These are phyloP conservation scores for Lysandra coridon DNA, from an alignment of 2,888 invertebrate species.

Conservation along the genomic window DNA sequence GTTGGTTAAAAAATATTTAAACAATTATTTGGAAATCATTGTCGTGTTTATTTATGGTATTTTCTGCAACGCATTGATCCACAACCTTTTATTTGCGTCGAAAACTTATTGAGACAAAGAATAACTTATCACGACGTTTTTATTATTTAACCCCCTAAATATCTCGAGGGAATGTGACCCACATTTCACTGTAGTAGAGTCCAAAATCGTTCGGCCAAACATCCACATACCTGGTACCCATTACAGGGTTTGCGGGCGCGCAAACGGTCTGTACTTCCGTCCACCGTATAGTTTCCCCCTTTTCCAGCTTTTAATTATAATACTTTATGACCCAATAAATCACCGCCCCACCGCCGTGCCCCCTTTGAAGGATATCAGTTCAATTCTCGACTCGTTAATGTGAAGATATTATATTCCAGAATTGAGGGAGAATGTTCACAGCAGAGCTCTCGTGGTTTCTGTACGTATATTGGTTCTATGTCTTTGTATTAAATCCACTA, in stretches of 20 bases:
- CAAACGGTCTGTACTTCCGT: conserved; percentile 66
- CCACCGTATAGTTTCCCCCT: conserved; percentile 71
- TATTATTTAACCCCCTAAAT: conserved; percentile 2
- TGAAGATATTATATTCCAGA: conserved; percentile 82
- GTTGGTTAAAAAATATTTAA: too few relatives aligned
- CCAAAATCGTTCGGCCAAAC: conserved; percentile 1
- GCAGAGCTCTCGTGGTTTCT: neutral
- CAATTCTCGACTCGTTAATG: conserved; percentile 83
- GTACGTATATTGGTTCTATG: neutral
- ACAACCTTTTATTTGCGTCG: neutral
- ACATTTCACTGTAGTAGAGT: neutral
- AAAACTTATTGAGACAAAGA: conserved; percentile 23
- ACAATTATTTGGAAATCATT: neutral
- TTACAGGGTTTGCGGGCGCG: conserved; percentile 50
- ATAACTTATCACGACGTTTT: conserved; percentile 7
- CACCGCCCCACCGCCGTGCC: conserved; percentile 76
- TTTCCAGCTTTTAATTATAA: conserved; percentile 86
- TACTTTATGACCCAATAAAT: conserved; percentile 90
- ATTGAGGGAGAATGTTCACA: conserved; percentile 35
- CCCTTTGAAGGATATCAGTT: conserved; percentile 83
- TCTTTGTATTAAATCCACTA: too few relatives aligned
- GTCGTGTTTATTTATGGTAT: neutral
- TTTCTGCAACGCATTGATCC: neutral
- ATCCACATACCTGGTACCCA: conserved; percentile 36
- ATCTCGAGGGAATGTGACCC: neutral